Percentiles rank a stretch among this genome's conserved stretches.
These are phyloP conservation scores for Sebastolobus alascanus DNA, from an alignment of 2,797 vertebrate genomes.

Conservation along the genomic window DNA sequence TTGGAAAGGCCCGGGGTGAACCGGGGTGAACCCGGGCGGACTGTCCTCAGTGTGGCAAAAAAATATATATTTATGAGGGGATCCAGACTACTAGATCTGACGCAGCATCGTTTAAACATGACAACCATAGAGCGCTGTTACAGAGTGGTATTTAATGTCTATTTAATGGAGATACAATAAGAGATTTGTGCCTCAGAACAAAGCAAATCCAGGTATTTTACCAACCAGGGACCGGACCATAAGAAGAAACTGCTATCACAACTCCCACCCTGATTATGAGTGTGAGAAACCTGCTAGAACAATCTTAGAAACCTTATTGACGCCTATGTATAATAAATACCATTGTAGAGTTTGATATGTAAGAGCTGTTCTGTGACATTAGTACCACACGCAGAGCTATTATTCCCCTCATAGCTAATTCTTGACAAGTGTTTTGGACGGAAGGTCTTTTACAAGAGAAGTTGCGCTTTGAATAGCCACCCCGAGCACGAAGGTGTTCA, in stretches of 20 bases:
- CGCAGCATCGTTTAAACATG: background rate
- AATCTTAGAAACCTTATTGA: background rate
- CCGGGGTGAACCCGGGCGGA: too few species aligned
- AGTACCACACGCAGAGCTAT: constrained; percentile 20
- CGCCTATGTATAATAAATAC: background rate
- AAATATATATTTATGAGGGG: too few species aligned
- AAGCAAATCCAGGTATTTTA: background rate
- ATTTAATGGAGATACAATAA: background rate
- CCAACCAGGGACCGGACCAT: background rate
- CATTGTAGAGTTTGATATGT: background rate
- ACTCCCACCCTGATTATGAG: background rate
- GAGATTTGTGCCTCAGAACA: background rate
- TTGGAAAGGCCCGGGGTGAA: too few species aligned
- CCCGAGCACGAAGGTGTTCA: constrained; percentile 64
- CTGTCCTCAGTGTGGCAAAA: too few species aligned
- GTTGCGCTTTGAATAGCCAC: constrained; percentile 52
- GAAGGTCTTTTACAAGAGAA: constrained; percentile 46
- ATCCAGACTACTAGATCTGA: too few species aligned
- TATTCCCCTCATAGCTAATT: constrained; percentile 45
- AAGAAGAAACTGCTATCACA: background rate
- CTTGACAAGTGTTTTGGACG: constrained; percentile 54
- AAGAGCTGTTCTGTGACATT: background rate
- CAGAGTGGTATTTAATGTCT: background rate
- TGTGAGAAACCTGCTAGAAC: background rate
- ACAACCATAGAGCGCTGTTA: background rate